A percentile compares a stretch with the other conserved stretches of the same genome.
Evolutionary conservation across 2,113 vertebrate species (phyloP).

Genomic region (Cheilinus undulatus): DNA sequence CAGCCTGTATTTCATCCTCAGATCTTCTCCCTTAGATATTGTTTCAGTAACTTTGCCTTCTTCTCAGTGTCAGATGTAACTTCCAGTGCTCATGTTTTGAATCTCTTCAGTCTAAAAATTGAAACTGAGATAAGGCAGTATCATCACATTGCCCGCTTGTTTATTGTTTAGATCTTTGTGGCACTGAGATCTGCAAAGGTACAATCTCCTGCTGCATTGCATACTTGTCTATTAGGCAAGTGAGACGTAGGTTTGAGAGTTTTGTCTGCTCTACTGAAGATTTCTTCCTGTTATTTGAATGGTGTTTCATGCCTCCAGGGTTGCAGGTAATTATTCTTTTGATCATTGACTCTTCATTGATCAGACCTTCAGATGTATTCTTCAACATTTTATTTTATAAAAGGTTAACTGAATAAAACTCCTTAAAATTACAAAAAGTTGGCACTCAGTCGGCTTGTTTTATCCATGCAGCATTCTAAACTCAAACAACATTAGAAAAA

Average conservation of each 20-base stretch:
- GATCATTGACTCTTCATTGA: too few species aligned
- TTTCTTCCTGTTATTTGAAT: too few species aligned
- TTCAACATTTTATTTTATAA: too few species aligned
- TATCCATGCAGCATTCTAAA: too few species aligned
- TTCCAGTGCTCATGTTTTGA: not conserved
- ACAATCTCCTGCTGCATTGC: not conserved
- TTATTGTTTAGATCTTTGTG: not conserved
- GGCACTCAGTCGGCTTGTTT: too few species aligned
- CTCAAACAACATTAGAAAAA: too few species aligned
- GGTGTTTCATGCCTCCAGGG: too few species aligned
- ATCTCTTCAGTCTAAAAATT: not conserved
- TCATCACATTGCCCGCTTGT: not conserved
- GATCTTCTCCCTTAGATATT: not conserved
- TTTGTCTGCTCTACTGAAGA: not conserved
- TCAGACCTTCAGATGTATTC: too few species aligned
- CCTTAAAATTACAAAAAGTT: too few species aligned
- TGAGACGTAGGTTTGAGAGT: not conserved
- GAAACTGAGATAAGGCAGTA: not conserved
- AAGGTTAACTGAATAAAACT: too few species aligned
- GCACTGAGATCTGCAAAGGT: not conserved
- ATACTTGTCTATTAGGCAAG: not conserved
- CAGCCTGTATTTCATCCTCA: too few species aligned
- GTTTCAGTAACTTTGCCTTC: not conserved
- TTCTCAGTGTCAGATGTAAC: not conserved
- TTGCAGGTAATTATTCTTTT: too few species aligned